phyloP scores from a whole-genome alignment of 2,797 vertebrate genomes.

The Nothura maculosa region DNA sequence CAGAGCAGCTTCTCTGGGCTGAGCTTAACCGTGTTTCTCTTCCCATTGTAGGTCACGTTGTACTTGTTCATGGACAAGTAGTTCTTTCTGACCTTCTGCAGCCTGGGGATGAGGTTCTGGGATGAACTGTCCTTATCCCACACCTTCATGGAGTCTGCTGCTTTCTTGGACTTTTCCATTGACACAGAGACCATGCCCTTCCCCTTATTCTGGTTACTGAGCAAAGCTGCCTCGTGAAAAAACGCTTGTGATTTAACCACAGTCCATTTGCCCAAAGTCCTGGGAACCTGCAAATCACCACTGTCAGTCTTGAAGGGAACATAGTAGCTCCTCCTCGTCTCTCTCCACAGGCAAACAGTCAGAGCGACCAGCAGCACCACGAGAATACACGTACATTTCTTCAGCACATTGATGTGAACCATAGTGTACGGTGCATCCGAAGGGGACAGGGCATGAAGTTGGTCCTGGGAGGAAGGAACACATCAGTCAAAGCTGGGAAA shows the following conservation, averaged over 20 bases:
- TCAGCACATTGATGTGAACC: conserved; percentile 80
- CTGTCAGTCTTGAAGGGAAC: conserved; percentile 56
- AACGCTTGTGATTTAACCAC: background rate
- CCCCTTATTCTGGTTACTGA: background rate
- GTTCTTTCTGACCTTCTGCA: conserved; percentile 78
- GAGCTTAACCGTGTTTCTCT: conserved; percentile 58
- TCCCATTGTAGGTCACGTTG: conserved; percentile 76
- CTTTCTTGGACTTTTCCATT: conserved; percentile 37
- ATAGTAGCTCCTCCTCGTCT: conserved; percentile 75
- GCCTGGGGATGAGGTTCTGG: conserved; percentile 74
- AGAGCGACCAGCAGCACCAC: conserved; percentile 76
- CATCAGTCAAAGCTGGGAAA: background rate
- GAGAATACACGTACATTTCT: conserved; percentile 70
- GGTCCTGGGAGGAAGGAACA: conserved; percentile 56
- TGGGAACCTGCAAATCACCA: background rate
- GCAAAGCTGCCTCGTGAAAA: background rate
- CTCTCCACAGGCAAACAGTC: conserved; percentile 81
- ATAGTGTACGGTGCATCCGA: conserved; percentile 74
- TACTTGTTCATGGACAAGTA: conserved; percentile 83
- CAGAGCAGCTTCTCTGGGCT: conserved; percentile 76
- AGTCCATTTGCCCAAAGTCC: conserved; percentile 42
- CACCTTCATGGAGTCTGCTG: conserved; percentile 52
- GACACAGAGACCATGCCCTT: background rate
- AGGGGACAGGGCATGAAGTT: conserved; percentile 34
- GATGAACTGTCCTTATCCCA: conserved; percentile 84